Conservation (phyloP, 2,797 vertebrate species). For the Spinus pinus region DNA sequence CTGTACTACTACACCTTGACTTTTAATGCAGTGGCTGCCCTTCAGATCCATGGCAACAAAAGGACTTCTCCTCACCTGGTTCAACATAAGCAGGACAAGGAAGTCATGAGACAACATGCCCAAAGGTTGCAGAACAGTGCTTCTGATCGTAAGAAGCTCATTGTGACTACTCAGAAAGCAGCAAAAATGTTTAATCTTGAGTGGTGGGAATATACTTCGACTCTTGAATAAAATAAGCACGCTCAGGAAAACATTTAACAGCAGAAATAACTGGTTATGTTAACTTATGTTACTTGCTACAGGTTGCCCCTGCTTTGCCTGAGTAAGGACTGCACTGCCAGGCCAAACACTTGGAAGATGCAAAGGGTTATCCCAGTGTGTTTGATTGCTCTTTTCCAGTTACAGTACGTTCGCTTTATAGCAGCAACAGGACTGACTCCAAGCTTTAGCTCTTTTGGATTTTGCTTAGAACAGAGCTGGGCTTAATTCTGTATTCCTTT, state of each 20-base stretch:
- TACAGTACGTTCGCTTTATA: not conserved
- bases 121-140: not conserved
- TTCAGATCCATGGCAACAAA: not conserved
- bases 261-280: not conserved
- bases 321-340: slow-evolving; percentile 2
- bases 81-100: not conserved
- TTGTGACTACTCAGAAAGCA: slow-evolving; percentile 9
- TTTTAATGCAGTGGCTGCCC: not conserved
- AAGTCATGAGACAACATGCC: not conserved
- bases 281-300: not conserved
- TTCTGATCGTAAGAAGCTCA: not conserved
- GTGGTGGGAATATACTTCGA: slow-evolving; percentile 1
- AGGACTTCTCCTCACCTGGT: not conserved
- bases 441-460: not conserved
- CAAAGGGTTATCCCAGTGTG: not conserved
- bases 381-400: not conserved
- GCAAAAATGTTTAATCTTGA: slow-evolving; percentile 7
- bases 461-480: not conserved
- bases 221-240: not conserved
- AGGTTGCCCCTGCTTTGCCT: slow-evolving; percentile 12
- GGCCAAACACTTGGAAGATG: not conserved
- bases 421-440: not conserved
- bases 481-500: not conserved
- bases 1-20: not conserved
- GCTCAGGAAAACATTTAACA: not conserved